Conservation (phyloP, 2,113 vertebrate genomes). For the Trogon melanurus region DNA sequence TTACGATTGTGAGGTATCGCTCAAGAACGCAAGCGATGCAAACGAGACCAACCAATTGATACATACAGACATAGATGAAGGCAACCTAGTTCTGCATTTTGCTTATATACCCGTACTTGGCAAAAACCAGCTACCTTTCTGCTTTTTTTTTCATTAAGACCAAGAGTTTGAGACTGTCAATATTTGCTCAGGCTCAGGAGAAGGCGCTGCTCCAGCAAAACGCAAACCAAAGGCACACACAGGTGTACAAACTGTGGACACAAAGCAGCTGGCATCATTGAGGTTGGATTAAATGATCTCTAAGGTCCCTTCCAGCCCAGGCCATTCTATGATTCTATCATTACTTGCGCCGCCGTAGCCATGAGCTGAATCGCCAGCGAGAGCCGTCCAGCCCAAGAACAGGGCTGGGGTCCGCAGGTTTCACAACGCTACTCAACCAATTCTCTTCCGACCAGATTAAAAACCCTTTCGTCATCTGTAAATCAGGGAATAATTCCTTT, state of each 20-base stretch:
- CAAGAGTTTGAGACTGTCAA: background rate
- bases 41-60: background rate
- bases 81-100: background rate
- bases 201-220: background rate
- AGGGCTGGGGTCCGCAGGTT: background rate
- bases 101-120: background rate
- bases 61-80: accelerated
- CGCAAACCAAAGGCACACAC: accelerated
- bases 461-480: background rate
- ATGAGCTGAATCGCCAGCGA: background rate
- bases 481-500: background rate
- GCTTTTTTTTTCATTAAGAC: too few species aligned
- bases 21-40: background rate
- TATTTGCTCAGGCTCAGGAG: background rate
- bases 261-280: background rate
- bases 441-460: background rate
- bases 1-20: too few species aligned
- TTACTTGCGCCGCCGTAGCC: background rate
- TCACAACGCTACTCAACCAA: background rate
- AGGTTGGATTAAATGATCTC: too few species aligned
- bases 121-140: background rate
- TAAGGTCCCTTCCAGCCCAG: too few species aligned
- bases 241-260: background rate
- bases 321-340: too few species aligned
- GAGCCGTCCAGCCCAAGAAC: background rate